A percentile compares a stretch with the other conserved stretches of the same genome.
These are phyloP conservation scores for Ctenicera cuprea DNA, from an alignment of 2,888 invertebrate species.

Conservation along the genomic window DNA sequence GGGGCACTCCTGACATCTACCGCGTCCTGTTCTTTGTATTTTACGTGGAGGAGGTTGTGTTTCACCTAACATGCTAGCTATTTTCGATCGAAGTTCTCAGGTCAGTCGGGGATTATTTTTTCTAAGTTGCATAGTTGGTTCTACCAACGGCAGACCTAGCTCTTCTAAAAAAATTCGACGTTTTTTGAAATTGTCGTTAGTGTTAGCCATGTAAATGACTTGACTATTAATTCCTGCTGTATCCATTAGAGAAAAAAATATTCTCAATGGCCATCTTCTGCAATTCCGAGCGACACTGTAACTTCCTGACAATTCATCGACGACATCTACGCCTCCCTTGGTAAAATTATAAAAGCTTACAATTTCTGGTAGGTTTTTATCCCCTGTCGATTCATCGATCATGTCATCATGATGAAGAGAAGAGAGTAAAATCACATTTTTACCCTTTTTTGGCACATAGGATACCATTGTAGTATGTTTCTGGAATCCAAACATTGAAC, in stretches of 20 bases:
- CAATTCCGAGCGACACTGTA: conserved; percentile 19
- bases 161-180: neutral
- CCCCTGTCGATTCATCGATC: conserved; percentile 3
- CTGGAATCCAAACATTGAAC: conserved; percentile 35
- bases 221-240: conserved; percentile 31
- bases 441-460: conserved; percentile 48
- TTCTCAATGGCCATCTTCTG: conserved; percentile 29
- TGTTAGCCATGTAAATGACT: neutral
- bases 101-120: neutral
- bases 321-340: conserved; percentile 59
- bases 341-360: conserved; percentile 58
- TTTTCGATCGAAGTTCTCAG: too few species aligned
- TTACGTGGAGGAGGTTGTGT: too few species aligned
- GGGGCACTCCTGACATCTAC: too few species aligned
- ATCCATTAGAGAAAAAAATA: conserved; percentile 12
- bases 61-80: too few species aligned
- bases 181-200: neutral
- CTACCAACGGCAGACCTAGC: neutral
- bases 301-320: conserved; percentile 46
- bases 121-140: neutral
- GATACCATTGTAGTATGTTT: conserved; percentile 43
- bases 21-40: too few species aligned
- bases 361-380: too few species aligned
- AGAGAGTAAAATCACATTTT: conserved; percentile 48
- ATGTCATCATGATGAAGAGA: conserved; percentile 50